These are phyloP conservation scores for Actias luna DNA, from an alignment of 2,888 invertebrate genomes.

Conservation along the genomic window DNA sequence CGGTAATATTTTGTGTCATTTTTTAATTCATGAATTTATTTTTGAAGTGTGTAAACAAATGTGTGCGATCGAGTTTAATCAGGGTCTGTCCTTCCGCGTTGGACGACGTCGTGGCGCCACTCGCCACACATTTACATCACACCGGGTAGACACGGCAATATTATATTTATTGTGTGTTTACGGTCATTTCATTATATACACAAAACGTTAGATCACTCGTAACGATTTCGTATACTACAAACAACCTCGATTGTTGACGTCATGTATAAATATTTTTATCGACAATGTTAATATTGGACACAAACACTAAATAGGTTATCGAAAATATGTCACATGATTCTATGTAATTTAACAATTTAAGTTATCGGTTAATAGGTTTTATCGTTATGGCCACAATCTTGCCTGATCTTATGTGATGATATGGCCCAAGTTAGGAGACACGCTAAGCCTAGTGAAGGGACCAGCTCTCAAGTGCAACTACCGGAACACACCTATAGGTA, in stretches of 20 bases:
- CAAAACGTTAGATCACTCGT: constrained; percentile 7
- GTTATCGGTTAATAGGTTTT: no score
- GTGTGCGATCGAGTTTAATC: background rate
- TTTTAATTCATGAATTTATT: background rate
- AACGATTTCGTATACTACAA: background rate
- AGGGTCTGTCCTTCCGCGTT: constrained; percentile 7
- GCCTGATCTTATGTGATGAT: no score
- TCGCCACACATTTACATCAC: background rate
- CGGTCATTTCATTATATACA: background rate
- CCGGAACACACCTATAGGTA: no score
- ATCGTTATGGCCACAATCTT: no score
- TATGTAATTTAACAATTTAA: background rate
- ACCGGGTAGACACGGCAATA: constrained; percentile 11
- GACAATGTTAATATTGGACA: background rate
- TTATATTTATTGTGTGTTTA: constrained; percentile 16
- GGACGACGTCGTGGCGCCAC: constrained; percentile 13
- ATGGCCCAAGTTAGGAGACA: no score
- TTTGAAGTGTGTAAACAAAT: constrained; percentile 1
- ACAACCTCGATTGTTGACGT: background rate
- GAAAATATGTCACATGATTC: background rate
- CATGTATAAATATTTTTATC: background rate
- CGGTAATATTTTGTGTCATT: background rate
- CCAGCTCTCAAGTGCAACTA: no score
- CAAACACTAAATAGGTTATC: no score
- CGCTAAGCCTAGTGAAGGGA: no score